Base-by-base conservation (phyloP, 2,113 vertebrate species). In the Spea bombifrons region DNA sequence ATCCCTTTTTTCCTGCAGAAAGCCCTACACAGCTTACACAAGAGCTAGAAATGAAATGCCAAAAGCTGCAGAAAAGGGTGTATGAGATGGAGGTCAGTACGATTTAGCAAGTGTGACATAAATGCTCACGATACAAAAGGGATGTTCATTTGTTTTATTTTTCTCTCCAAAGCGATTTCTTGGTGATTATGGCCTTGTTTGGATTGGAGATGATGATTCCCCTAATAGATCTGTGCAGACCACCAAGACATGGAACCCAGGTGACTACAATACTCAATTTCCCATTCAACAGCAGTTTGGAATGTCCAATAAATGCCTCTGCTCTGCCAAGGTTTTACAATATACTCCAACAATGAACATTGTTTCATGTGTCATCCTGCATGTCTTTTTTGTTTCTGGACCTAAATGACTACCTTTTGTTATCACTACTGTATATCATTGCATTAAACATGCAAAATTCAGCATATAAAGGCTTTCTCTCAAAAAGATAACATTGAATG, bases 41-140 rank as follows among this genome's bases (percentile, higher is more conserved):
- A 10, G 86, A 91, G 1, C 83, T 95, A 76, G 87, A 93, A 63
- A 76, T 3, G 0, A 87, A 17, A 63, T 98, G 94, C 50, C 9
- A 82, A 52, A 77, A 85, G 59, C 92, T 98, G 78, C 94, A 95
- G 84, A 86, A 66, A 50, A 94, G 95, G 87, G 88, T 98, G 17
- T 75, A 67, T 81, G 93, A 98, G 86, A 98, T 99, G 97, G 94
- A 99, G 94, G 96, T 96, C 77, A 92, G 90, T 63, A 15, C 44
- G 15, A 63, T 15, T 71, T 50, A 52, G 16, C 10, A 6, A 64
- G 17, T 5, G 3, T 0, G 0, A 53, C 46, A 50, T 49, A 52
- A 46, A 13, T 5, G 48, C 63, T 8, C 6, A 50, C 44, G 55
- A 44, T 30, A 44, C 75, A 78, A 59, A 30, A 65, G 30, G 7